These are phyloP conservation scores for Pogoniulus pusillus DNA, from an alignment of 2,797 vertebrate genomes.

Conservation along the genomic window DNA sequence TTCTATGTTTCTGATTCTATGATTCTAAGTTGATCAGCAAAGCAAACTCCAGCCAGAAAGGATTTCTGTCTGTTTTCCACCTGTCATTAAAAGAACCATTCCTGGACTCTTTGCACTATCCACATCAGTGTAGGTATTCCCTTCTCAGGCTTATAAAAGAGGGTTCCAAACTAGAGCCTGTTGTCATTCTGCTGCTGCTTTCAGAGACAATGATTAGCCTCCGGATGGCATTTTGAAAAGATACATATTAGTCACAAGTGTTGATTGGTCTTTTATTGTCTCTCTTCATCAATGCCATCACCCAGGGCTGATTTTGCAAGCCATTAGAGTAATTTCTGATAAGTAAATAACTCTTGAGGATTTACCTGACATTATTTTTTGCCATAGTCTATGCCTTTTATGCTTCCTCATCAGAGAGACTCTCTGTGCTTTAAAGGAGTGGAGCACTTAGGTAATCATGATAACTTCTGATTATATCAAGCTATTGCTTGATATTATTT, in stretches of 20 bases:
- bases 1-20: too few relatives aligned
- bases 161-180: not conserved
- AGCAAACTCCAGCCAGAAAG: not conserved
- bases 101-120: not conserved
- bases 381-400: not conserved
- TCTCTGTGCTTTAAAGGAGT: not conserved
- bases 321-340: not conserved
- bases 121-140: not conserved
- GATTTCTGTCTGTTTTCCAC: not conserved
- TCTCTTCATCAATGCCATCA: not conserved
- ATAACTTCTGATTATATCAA: not conserved
- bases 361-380: not conserved
- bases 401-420: not conserved
- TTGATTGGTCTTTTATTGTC: not conserved
- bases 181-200: not conserved
- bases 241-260: not conserved
- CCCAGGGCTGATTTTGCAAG: not conserved
- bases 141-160: not conserved
- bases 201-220: not conserved
- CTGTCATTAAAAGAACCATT: not conserved
- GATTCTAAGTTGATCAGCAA: not conserved
- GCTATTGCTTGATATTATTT: not conserved
- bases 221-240: not conserved
- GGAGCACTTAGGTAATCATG: not conserved
- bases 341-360: not conserved